Evolutionary conservation across 2,113 vertebrate species (phyloP).

Genomic region (Urocynchramus pylzowi): DNA sequence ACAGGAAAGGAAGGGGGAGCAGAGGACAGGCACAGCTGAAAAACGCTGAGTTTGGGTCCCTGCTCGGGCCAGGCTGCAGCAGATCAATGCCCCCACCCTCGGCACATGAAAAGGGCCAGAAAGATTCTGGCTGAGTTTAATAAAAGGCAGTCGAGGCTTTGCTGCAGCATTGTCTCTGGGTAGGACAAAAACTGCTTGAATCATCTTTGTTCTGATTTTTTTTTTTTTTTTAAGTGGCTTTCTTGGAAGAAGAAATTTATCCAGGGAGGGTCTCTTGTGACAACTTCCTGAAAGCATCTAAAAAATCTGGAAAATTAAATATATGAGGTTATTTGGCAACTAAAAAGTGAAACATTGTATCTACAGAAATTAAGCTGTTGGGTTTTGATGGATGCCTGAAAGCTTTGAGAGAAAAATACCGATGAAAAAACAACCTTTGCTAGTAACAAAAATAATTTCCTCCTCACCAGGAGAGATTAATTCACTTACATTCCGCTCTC

Average conservation of each 20-base stretch:
- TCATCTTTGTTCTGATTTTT: not conserved
- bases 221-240: not conserved
- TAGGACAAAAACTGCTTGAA: conserved; percentile 4
- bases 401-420: conserved; percentile 36
- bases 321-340: conserved; percentile 47
- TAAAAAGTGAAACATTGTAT: conserved; percentile 38
- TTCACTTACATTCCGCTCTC: conserved; percentile 25
- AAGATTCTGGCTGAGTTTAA: conserved; percentile 26
- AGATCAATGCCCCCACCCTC: not conserved
- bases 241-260: conserved; percentile 36
- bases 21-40: conserved; percentile 14
- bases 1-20: not conserved
- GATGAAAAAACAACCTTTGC: conserved; percentile 32
- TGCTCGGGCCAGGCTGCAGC: not conserved
- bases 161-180: not conserved
- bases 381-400: conserved; percentile 41
- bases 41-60: not conserved
- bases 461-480: conserved; percentile 52
- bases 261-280: conserved; percentile 47
- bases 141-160: not conserved
- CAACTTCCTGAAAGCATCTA: conserved; percentile 52
- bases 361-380: conserved; percentile 48
- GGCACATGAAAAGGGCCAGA: not conserved
- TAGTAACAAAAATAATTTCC: conserved; percentile 54
- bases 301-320: conserved; percentile 59